A percentile compares a stretch with the other conserved stretches of the same genome.
Conservation (phyloP, 2,113 vertebrate species). For the Gambusia affinis region DNA sequence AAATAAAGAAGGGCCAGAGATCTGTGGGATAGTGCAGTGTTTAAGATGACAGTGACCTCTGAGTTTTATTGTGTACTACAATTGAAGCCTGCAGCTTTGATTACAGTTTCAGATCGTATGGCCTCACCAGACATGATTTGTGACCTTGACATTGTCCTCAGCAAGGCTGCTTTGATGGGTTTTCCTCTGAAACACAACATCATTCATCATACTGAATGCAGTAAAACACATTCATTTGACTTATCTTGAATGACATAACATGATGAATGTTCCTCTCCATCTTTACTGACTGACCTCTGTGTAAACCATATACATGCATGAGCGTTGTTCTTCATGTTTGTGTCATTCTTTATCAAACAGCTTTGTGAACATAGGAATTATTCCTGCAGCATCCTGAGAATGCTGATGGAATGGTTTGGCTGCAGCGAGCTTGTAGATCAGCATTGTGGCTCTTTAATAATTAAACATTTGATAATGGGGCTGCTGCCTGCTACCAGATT, state of each 20-base stretch:
- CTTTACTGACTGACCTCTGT: neutral
- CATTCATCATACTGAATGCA: conserved; percentile 23
- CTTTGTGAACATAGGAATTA: conserved; percentile 35
- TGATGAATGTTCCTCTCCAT: conserved; percentile 16
- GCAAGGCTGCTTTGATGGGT: conserved; percentile 17
- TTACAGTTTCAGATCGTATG: conserved; percentile 49
- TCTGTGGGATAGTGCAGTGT: conserved; percentile 35
- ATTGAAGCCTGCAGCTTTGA: conserved; percentile 47
- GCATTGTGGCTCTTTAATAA: conserved; percentile 67
- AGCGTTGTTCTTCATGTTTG: conserved; percentile 23
- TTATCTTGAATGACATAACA: conserved; percentile 14
- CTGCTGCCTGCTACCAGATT: conserved; percentile 44
- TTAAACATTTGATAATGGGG: conserved; percentile 66
- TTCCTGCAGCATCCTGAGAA: conserved; percentile 43
- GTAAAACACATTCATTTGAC: conserved; percentile 20
- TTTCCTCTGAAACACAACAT: conserved; percentile 25
- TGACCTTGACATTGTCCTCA: conserved; percentile 55
- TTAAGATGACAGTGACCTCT: conserved; percentile 22
- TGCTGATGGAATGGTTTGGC: conserved; percentile 45
- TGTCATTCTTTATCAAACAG: conserved; percentile 16
- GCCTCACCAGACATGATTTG: conserved; percentile 32
- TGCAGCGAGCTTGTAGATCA: conserved; percentile 61
- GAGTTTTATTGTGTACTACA: conserved; percentile 33
- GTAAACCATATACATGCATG: conserved; percentile 9
- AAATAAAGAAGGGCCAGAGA: conserved; percentile 46